These are phyloP conservation scores for Rhinella marina DNA, from an alignment of 2,797 vertebrate genomes.

Conservation along the genomic window DNA sequence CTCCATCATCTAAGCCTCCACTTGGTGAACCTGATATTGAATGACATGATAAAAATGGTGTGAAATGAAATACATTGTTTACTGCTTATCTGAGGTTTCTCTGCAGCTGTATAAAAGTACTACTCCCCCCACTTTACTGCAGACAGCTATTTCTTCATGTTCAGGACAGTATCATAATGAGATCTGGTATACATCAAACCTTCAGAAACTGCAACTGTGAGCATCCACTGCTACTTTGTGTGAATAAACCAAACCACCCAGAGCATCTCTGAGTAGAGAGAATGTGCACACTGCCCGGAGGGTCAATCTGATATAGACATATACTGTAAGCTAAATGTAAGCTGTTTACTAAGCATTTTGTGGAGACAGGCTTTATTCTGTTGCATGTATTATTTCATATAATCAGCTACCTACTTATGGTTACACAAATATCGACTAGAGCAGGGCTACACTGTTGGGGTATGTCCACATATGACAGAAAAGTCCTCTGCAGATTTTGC, in stretches of 20 bases:
- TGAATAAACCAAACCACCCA: background rate
- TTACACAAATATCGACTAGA: no score
- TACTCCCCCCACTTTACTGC: background rate
- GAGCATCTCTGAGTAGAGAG: background rate
- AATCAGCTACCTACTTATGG: background rate
- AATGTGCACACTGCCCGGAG: background rate
- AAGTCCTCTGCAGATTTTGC: no score
- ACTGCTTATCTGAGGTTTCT: background rate
- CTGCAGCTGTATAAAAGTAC: background rate
- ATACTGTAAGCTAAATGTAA: background rate
- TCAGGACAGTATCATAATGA: conserved; percentile 9
- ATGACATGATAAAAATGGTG: background rate
- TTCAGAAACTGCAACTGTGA: background rate
- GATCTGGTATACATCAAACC: conserved; percentile 9
- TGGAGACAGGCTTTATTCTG: background rate
- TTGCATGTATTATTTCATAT: background rate
- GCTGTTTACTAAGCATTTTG: background rate
- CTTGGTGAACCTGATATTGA: conserved; percentile 6
- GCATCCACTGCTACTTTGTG: background rate
- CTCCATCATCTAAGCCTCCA: background rate
- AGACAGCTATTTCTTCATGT: conserved; percentile 3
- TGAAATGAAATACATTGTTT: background rate
- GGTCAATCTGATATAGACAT: background rate
- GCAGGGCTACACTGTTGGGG: no score
- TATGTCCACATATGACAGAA: no score